These are phyloP conservation scores for Gadus chalcogrammus DNA, from an alignment of 2,113 vertebrate genomes.

Conservation along the genomic window DNA sequence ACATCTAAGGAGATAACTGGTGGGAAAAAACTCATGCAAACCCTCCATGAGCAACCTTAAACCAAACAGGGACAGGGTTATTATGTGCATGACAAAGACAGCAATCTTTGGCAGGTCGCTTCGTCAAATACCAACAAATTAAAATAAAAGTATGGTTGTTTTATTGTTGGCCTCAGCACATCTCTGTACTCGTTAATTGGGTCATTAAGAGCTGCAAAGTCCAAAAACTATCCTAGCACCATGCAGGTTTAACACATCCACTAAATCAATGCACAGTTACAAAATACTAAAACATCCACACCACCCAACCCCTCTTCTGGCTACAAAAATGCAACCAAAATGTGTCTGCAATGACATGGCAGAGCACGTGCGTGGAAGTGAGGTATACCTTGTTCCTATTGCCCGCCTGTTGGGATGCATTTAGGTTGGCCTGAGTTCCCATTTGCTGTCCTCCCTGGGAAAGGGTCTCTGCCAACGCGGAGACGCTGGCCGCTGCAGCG, in stretches of 20 bases:
- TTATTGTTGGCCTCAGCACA: background rate
- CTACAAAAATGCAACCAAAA: no score
- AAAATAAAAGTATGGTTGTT: background rate
- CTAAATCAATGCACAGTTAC: no score
- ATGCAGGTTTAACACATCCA: no score
- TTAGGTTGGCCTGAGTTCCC: constrained; percentile 80
- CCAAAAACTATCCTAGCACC: background rate
- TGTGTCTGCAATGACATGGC: background rate
- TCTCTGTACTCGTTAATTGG: constrained; percentile 9
- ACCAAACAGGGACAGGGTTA: no score
- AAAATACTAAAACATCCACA: no score
- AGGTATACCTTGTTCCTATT: constrained; percentile 90
- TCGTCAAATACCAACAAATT: no score
- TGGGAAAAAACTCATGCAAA: no score
- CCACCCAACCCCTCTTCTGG: no score
- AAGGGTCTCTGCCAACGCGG: constrained; percentile 87
- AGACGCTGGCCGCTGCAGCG: constrained; percentile 74
- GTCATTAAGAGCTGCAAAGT: constrained; percentile 20
- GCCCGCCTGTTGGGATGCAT: constrained; percentile 80
- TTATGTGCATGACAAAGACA: no score
- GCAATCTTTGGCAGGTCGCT: no score
- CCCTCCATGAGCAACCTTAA: no score
- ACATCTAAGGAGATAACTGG: no score
- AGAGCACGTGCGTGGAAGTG: background rate
- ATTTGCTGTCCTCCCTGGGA: constrained; percentile 90